phyloP scores from a whole-genome alignment of 2,797 vertebrate genomes.

The Mareca penelope region DNA sequence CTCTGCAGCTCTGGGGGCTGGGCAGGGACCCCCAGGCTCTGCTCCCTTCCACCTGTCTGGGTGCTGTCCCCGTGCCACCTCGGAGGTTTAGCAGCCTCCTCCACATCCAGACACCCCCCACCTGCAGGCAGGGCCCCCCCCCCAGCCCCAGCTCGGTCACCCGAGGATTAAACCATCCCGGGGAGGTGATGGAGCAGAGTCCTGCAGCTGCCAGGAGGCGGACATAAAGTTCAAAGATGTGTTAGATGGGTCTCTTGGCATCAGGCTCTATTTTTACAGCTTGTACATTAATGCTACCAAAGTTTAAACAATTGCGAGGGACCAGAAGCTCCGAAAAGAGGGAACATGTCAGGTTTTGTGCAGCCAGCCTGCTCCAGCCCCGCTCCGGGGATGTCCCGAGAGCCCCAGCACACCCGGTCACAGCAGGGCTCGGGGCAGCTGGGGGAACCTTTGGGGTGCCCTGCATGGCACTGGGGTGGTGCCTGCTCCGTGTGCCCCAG shows the following conservation, averaged over 20 bases:
- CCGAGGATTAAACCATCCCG: not conserved
- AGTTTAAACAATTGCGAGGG: conserved; percentile 6
- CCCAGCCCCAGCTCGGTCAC: not conserved
- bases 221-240: conserved; percentile 9
- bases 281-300: conserved; percentile 56
- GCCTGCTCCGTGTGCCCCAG: not conserved
- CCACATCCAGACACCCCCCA: not conserved
- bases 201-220: conserved; percentile 18
- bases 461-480: accelerated
- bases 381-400: accelerated
- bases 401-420: accelerated
- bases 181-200: not conserved
- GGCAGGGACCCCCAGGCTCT: not conserved
- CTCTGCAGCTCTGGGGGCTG: accelerated
- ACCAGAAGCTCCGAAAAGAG: not conserved
- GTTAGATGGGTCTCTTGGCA: conserved; percentile 24
- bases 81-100: accelerated
- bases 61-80: not conserved
- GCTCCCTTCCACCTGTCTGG: not conserved
- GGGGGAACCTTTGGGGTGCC: accelerated
- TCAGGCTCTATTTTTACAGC: conserved; percentile 63
- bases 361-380: not conserved
- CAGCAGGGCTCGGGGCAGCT: accelerated
- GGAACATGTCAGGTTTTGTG: not conserved
- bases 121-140: accelerated